phyloP scores from a whole-genome alignment of 2,113 vertebrate species.

The Notothenia coriiceps region DNA sequence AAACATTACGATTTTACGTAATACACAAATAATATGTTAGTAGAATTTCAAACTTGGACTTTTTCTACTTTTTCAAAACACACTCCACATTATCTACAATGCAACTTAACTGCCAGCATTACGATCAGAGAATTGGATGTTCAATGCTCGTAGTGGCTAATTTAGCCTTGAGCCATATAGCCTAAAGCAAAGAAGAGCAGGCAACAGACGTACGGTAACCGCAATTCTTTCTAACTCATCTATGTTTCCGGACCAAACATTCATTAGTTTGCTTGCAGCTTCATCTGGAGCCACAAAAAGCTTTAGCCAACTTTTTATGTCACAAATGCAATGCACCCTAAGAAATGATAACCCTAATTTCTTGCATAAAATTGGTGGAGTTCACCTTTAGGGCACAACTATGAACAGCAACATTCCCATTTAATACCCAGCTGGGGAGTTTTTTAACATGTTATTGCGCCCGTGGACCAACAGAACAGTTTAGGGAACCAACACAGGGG shows the following conservation, averaged over 20 bases:
- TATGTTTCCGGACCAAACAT: not conserved
- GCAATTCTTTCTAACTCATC: not conserved
- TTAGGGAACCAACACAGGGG: not conserved
- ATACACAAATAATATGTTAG: too few species aligned
- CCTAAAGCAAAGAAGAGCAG: not conserved
- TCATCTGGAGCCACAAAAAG: not conserved
- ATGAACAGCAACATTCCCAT: not conserved
- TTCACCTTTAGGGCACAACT: not conserved
- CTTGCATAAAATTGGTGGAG: not conserved
- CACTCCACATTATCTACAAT: not conserved
- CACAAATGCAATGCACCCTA: not conserved
- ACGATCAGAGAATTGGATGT: not conserved
- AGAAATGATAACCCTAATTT: not conserved
- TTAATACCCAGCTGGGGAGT: not conserved
- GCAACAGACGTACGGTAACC: not conserved
- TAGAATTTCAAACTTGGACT: too few species aligned
- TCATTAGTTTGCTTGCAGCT: not conserved
- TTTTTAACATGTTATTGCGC: too few species aligned
- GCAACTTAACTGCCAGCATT: too few species aligned
- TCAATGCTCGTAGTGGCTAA: too few species aligned
- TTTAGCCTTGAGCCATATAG: not conserved
- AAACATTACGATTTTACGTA: too few species aligned
- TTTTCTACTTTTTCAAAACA: constrained; percentile 1
- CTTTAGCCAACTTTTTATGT: not conserved
- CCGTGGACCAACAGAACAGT: constrained; percentile 1